A percentile compares a stretch with the other conserved stretches of the same genome.
Evolutionary conservation across 2,888 invertebrate species (phyloP).

Genomic region (Cistogaster globosa): DNA sequence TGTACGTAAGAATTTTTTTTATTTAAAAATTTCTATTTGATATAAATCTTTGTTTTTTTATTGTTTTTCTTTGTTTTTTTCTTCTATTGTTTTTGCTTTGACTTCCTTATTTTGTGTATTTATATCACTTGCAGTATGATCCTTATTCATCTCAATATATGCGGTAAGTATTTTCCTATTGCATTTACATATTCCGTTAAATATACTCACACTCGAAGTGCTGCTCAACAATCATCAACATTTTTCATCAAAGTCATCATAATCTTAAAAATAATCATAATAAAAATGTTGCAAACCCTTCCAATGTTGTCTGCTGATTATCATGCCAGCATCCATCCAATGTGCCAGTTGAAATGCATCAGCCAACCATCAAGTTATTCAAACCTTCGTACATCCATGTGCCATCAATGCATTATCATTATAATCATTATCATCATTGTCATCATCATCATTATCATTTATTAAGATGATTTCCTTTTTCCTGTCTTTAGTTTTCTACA

Average conservation of each 20-base stretch:
- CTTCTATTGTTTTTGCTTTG: too few relatives aligned
- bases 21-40: slow-evolving; percentile 20
- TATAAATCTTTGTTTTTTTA: not conserved
- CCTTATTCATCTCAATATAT: slow-evolving; percentile 65
- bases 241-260: slow-evolving; percentile 62
- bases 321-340: slow-evolving; percentile 35
- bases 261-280: slow-evolving; percentile 33
- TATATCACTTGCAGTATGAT: slow-evolving; percentile 43
- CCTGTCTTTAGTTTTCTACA: slow-evolving; percentile 66
- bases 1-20: not conserved
- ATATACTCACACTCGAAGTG: slow-evolving; percentile 12
- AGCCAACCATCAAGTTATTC: slow-evolving; percentile 12
- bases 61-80: not conserved
- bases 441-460: slow-evolving; percentile 68
- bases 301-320: slow-evolving; percentile 39
- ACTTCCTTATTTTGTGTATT: slow-evolving; percentile 33
- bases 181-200: slow-evolving; percentile 39
- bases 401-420: slow-evolving; percentile 55
- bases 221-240: slow-evolving; percentile 62
- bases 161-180: slow-evolving; percentile 56
- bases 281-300: slow-evolving; percentile 26
- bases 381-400: slow-evolving; percentile 24
- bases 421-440: slow-evolving; percentile 34
- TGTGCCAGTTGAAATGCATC: slow-evolving; percentile 36
- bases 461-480: slow-evolving; percentile 72